Base-by-base conservation (phyloP, 2,888 invertebrate genomes). In the Heliothis peltigera region DNA sequence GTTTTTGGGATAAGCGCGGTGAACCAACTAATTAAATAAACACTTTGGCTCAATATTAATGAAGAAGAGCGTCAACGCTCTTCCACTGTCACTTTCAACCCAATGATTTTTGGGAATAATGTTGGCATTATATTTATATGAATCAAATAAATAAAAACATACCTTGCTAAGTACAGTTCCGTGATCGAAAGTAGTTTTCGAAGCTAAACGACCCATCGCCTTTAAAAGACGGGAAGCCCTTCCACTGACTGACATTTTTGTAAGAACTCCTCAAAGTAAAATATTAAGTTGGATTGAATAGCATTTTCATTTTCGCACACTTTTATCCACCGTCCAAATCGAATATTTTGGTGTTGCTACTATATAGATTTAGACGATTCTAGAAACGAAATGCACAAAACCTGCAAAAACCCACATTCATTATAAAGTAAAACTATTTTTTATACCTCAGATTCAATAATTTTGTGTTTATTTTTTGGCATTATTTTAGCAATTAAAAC, bases 101-200 rank as follows among this genome's bases (percentile, higher is more conserved):
- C n/a, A n/a, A n/a, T n/a, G n/a, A n/a, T n/a, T n/a, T n/a, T n/a
- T n/a, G n/a, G n/a, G n/a, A n/a, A n/a, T n/a, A n/a, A n/a, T n/a
- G n/a, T n/a, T n/a, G n/a, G n/a, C n/a, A n/a, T n/a, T n/a, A n/a
- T n/a, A n/a, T n/a, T n/a, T n/a, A n/a, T n/a, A n/a, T n/a, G n/a
- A n/a, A n/a, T n/a, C n/a, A n/a, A 35, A n/a, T 21, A 35, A 17
- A 32, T 8, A 47, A 6, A 10, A 35, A 54, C 71, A 56, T 66
- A 86, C 89, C 86, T 87, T 88, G 18, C 71, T 83, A 3, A 88
- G 72, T 15, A 89, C 63, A 44, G 69, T 67, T n/a, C 32, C 52
- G 12, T 80, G 62, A 59, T 89, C 89, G 65, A 83, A 89, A 57
- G 25, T 77, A 51, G 19, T 80, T 60, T 28, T 77, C 35, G 19